Conservation (phyloP, 1,140 invertebrate species). For the Ephestia elutella region DNA sequence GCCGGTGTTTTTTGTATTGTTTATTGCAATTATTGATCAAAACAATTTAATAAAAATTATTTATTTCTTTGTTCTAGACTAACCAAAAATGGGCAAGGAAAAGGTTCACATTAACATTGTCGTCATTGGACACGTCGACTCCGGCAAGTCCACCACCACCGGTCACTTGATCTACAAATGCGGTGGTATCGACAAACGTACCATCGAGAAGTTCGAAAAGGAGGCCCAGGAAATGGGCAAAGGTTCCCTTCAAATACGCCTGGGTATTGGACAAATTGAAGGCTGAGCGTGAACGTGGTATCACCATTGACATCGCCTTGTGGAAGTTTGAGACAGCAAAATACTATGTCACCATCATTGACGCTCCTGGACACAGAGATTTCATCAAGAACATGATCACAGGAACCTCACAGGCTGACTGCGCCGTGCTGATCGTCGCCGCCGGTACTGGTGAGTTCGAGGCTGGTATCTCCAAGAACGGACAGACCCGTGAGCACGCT, state of each 20-base stretch:
- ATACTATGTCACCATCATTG: conserved; percentile 96
- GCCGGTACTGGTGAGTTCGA: conserved; percentile 96
- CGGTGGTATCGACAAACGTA: conserved; percentile 99
- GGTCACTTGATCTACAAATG: conserved; percentile 99
- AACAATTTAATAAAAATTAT: conserved; percentile 19
- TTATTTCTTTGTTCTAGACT: conserved; percentile 58
- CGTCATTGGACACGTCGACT: conserved; percentile 99
- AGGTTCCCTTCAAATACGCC: conserved; percentile 96
- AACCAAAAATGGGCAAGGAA: conserved; percentile 90
- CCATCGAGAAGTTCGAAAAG: conserved; percentile 99
- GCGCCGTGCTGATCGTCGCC: conserved; percentile 94
- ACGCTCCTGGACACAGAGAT: conserved; percentile 97
- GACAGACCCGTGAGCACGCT: conserved; percentile 95
- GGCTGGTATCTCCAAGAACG: conserved; percentile 96
- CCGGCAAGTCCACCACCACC: conserved; percentile 98
- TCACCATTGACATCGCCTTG: conserved; percentile 96
- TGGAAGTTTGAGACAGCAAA: conserved; percentile 96
- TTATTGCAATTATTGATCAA: conserved; percentile 18
- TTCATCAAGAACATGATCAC: conserved; percentile 99
- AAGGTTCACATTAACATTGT: conserved; percentile 99
- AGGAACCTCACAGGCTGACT: conserved; percentile 94
- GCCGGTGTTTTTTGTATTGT: conserved; percentile 39
- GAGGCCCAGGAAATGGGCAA: conserved; percentile 98
- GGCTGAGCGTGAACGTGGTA: conserved; percentile 97
- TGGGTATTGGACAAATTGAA: conserved; percentile 98